Evolutionary conservation across 2,113 vertebrate genomes (phyloP).

Genomic region (Siphamia tubifer): DNA sequence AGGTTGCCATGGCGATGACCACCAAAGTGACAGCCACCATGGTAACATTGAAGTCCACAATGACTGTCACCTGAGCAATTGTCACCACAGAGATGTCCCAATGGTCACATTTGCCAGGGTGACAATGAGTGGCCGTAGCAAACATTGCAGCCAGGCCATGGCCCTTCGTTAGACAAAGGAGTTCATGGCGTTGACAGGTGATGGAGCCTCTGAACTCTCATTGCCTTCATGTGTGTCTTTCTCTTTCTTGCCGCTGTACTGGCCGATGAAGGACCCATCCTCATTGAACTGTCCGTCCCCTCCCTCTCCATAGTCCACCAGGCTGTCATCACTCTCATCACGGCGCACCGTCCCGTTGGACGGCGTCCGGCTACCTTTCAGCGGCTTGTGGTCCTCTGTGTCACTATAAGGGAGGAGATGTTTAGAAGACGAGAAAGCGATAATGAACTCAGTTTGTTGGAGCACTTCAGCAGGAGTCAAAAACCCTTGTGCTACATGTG

Average conservation of each 20-base stretch:
- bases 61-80: slow-evolving; percentile 53
- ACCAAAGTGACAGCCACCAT: slow-evolving; percentile 31
- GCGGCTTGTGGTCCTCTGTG: slow-evolving; percentile 95
- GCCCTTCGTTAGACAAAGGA: slow-evolving; percentile 87
- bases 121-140: slow-evolving; percentile 36
- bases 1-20: slow-evolving; percentile 30
- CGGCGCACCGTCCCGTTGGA: slow-evolving; percentile 97
- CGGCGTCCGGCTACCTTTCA: slow-evolving; percentile 95
- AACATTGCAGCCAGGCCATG: neutral
- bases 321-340: slow-evolving; percentile 95
- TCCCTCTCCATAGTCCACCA: slow-evolving; percentile 98
- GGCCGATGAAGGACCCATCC: slow-evolving; percentile 97
- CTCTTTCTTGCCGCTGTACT: slow-evolving; percentile 98
- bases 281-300: slow-evolving; percentile 98
- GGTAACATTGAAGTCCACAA: slow-evolving; percentile 27
- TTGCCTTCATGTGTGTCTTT: slow-evolving; percentile 97
- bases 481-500: slow-evolving; percentile 12
- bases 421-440: neutral
- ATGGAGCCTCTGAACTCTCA: slow-evolving; percentile 96
- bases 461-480: slow-evolving; percentile 28
- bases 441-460: neutral
- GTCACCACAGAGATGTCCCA: slow-evolving; percentile 27
- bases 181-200: slow-evolving; percentile 98
- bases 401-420: slow-evolving; percentile 78
- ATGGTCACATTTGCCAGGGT: slow-evolving; percentile 61